Evolutionary conservation across 1,140 invertebrate species (phyloP), one percentile per base, ranked within the genome.

Genomic region (Sarcophaga bullata): DNA sequence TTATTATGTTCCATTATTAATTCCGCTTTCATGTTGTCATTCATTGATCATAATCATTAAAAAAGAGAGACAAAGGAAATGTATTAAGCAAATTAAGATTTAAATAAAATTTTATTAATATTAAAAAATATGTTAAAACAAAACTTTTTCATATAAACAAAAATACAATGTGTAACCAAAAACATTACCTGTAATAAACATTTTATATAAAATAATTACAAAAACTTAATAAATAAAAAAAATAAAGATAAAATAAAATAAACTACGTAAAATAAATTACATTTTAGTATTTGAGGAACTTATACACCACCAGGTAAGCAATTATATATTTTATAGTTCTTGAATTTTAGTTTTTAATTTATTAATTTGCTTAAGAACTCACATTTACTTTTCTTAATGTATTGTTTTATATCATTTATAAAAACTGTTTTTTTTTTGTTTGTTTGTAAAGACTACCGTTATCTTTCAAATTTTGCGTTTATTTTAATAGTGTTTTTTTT

Each of bases 241-340:
- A 68, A 8, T 8, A 58, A 19, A 78, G 50, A 78, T 78, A 9
- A 78, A 52, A 78, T 9, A 49, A 78, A 78, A 37, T 37, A 37
- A 37, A 37, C 25, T 37, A 37, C 25, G 25, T 37, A 37, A n/a
- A 68, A 76, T 15, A 75, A 76, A 54, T 75, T 54, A 15, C 7
- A 80, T 80, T 80, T 72, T 58, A 46, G 48, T 80, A 80, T 80
- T 81, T 82, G 80, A 83, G 83, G 83, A 83, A 83, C 83, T 84
- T 84, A 82, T 84, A 82, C 78, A 84, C 83, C 83, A 84, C 83
- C 80, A 80, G 75, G 83, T 83, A 83, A 83, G 83, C 83, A 81
- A 83, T 52, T 83, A 37, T 80, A 11, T 47, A 47, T 48, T 48
- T 75, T 75, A 3, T 37, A 19, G 17, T 73, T 37, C 11, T 73